Percentiles rank a stretch among this genome's conserved stretches.
phyloP scores from a whole-genome alignment of 1,140 invertebrate genomes.

The Heliconius melpomene region DNA sequence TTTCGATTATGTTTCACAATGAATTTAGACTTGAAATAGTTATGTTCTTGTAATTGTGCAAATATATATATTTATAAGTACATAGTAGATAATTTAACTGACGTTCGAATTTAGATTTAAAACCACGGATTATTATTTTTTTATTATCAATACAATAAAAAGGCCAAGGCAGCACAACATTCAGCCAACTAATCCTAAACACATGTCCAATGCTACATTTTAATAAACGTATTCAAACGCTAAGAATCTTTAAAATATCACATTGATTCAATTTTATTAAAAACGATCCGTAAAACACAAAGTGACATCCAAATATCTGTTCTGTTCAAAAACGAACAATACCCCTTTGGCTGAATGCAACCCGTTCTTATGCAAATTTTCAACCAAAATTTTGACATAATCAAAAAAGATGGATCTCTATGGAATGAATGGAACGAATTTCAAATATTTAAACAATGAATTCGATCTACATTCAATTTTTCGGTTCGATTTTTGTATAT shows the following conservation, averaged over 20 bases:
- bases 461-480: constrained; percentile 47
- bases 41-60: too few species aligned
- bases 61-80: too few species aligned
- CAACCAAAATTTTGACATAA: constrained; percentile 57
- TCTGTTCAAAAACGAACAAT: constrained; percentile 48
- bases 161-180: neutral
- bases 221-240: neutral
- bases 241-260: constrained; percentile 1
- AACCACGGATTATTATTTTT: too few species aligned
- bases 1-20: neutral
- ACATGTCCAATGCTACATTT: neutral
- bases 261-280: constrained; percentile 33
- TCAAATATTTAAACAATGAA: constrained; percentile 62
- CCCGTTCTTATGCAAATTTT: constrained; percentile 55
- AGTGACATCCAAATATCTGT: constrained; percentile 49
- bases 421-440: constrained; percentile 52
- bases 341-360: constrained; percentile 38
- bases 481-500: constrained; percentile 56
- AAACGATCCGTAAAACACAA: constrained; percentile 51
- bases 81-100: too few species aligned
- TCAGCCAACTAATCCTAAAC: neutral
- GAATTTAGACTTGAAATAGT: neutral
- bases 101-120: too few species aligned
- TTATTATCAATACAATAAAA: neutral
- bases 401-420: constrained; percentile 62